Evolutionary conservation across 2,113 vertebrate species (phyloP).

Genomic region (Phyllopteryx taeniolatus): DNA sequence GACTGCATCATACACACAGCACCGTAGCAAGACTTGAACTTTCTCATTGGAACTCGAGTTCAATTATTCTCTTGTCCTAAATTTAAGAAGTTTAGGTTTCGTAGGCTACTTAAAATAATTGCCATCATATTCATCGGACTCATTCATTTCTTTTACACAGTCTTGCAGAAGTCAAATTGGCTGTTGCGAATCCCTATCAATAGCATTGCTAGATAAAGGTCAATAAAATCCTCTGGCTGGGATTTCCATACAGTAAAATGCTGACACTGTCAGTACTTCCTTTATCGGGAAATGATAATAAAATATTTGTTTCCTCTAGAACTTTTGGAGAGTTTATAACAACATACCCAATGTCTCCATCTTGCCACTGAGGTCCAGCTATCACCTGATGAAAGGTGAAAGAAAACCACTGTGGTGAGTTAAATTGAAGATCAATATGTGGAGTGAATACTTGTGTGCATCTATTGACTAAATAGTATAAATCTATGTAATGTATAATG

Average conservation of each 20-base stretch:
- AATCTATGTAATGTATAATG: not conserved
- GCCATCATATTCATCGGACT: not conserved
- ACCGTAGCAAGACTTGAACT: not conserved
- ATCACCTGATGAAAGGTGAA: conserved; percentile 94
- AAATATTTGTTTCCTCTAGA: conserved; percentile 65
- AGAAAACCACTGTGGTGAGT: conserved; percentile 88
- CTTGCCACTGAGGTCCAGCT: conserved; percentile 87
- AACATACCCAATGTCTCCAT: conserved; percentile 87
- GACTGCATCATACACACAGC: not conserved
- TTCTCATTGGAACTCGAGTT: not conserved
- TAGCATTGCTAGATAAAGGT: conserved; percentile 1
- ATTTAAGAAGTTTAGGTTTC: not conserved
- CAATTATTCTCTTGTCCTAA: not conserved
- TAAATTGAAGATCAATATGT: not conserved
- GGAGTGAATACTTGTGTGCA: not conserved
- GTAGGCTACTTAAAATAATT: too few relatives aligned
- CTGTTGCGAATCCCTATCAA: not conserved
- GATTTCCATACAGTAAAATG: not conserved
- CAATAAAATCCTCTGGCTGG: not conserved
- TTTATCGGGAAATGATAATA: conserved; percentile 13
- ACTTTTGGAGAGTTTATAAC: conserved; percentile 98
- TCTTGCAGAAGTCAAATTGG: not conserved
- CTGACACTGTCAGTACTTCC: not conserved
- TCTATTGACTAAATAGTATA: too few relatives aligned
- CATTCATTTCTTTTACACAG: not conserved